These are phyloP conservation scores for Zaprionus capensis DNA, from an alignment of 1,140 invertebrate species.

Conservation along the genomic window DNA sequence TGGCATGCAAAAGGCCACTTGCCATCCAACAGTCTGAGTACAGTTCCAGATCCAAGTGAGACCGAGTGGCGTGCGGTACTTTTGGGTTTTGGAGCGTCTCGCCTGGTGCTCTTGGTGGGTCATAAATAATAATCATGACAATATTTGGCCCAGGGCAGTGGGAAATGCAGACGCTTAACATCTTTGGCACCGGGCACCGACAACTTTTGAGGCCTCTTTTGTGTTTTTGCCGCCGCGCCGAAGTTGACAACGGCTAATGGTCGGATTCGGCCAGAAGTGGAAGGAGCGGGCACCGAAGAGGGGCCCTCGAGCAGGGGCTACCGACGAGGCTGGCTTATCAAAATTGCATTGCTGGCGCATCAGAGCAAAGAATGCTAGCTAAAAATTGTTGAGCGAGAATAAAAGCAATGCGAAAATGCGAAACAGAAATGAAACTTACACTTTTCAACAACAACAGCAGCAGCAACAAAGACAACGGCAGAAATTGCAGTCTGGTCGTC, in stretches of 20 bases:
- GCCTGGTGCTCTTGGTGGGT: slow-evolving; percentile 25
- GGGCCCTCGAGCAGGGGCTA: slow-evolving; percentile 8
- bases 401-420: slow-evolving; percentile 61
- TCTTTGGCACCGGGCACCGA: slow-evolving; percentile 1
- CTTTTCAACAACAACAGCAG: slow-evolving; percentile 55
- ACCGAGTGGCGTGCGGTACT: slow-evolving; percentile 6
- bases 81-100: slow-evolving; percentile 21
- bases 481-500: slow-evolving; percentile 44
- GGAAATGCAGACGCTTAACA: slow-evolving; percentile 24
- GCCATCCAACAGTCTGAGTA: slow-evolving; percentile 17
- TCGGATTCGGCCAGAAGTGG: slow-evolving; percentile 33
- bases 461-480: slow-evolving; percentile 10
- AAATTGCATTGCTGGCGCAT: slow-evolving; percentile 64
- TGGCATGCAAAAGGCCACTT: slow-evolving; percentile 34
- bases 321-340: slow-evolving; percentile 58
- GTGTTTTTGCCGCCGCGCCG: slow-evolving; percentile 42
- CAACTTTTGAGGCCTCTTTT: slow-evolving; percentile 47
- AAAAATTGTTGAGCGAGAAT: slow-evolving; percentile 60
- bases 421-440: slow-evolving; percentile 77
- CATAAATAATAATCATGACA: slow-evolving; percentile 63
- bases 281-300: not conserved
- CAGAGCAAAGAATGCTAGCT: slow-evolving; percentile 61
- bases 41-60: slow-evolving; percentile 13
- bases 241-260: slow-evolving; percentile 39
- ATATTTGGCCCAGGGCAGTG: slow-evolving; percentile 51